Evolutionary conservation across 2,888 invertebrate species (phyloP).

Genomic region (Caenorhabditis sinica): DNA sequence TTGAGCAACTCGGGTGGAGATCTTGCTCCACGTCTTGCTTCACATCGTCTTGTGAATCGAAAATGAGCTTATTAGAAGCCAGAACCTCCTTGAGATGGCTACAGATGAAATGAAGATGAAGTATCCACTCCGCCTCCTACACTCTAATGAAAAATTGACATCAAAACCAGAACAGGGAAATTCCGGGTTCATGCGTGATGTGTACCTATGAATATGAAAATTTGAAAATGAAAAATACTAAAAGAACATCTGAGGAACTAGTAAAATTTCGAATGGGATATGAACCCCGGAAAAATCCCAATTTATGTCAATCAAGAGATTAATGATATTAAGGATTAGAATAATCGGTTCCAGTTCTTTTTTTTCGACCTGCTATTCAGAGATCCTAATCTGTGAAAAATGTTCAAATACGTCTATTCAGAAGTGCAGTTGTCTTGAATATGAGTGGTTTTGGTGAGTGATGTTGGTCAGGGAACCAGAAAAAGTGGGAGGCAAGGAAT

Average conservation of each 20-base stretch:
- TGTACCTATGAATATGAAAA: conserved; percentile 21
- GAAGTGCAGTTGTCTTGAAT: not conserved
- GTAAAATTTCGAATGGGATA: not conserved
- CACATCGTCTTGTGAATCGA: conserved; percentile 55
- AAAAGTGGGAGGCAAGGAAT: conserved; percentile 25
- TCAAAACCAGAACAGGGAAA: conserved; percentile 11
- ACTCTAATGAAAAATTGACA: conserved; percentile 48
- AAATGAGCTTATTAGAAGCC: conserved; percentile 58
- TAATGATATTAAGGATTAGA: not conserved
- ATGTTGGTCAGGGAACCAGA: not conserved
- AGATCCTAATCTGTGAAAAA: not conserved
- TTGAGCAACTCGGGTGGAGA: conserved; percentile 18
- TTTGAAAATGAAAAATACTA: no score
- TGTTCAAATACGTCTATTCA: not conserved
- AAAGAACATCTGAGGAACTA: not conserved
- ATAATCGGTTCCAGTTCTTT: not conserved
- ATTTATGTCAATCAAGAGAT: not conserved
- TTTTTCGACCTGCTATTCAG: not conserved
- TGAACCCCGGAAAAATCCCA: not conserved
- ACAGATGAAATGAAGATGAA: conserved; percentile 24
- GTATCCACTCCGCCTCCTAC: conserved; percentile 4
- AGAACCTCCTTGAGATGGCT: not conserved
- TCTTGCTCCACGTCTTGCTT: conserved; percentile 11
- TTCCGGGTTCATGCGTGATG: conserved; percentile 43
- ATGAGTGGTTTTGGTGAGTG: not conserved